These are phyloP conservation scores for Sthenelais limicola DNA, from an alignment of 2,888 invertebrate genomes.

Conservation along the genomic window DNA sequence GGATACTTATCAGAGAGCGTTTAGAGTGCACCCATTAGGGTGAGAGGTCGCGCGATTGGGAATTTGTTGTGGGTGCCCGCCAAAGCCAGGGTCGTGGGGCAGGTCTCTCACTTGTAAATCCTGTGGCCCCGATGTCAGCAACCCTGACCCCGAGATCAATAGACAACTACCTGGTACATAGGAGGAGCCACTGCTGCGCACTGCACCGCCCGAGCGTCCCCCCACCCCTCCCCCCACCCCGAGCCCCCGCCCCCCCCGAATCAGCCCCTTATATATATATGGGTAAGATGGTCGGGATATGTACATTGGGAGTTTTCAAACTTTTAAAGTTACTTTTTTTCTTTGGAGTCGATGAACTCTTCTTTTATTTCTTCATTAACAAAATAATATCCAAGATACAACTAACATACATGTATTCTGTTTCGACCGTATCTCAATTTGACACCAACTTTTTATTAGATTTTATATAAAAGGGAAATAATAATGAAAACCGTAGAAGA, in stretches of 20 bases:
- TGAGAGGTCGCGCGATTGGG: conserved; percentile 7
- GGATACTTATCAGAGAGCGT: conserved; percentile 26
- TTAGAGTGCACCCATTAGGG: conserved; percentile 14
- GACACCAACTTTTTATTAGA: too few relatives aligned
- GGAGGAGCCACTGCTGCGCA: neutral
- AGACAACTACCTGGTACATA: neutral
- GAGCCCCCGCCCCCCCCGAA: neutral
- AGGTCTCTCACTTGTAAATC: conserved; percentile 18
- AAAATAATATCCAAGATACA: too few relatives aligned
- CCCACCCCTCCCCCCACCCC: neutral
- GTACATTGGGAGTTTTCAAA: too few relatives aligned
- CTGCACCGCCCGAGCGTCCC: neutral
- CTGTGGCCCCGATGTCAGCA: neutral
- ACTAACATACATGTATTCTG: too few relatives aligned
- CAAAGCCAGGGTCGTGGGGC: neutral
- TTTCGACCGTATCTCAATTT: too few relatives aligned
- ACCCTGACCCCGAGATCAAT: conserved; percentile 16
- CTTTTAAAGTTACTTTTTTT: too few relatives aligned
- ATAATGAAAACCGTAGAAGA: too few relatives aligned
- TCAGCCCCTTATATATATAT: too few relatives aligned
- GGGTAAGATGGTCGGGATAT: too few relatives aligned
- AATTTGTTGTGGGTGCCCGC: conserved; percentile 3
- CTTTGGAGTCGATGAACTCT: too few relatives aligned
- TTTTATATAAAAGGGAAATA: too few relatives aligned
- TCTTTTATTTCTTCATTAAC: too few relatives aligned